phyloP scores from a whole-genome alignment of 2,797 vertebrate genomes.

The Lepus townsendii region DNA sequence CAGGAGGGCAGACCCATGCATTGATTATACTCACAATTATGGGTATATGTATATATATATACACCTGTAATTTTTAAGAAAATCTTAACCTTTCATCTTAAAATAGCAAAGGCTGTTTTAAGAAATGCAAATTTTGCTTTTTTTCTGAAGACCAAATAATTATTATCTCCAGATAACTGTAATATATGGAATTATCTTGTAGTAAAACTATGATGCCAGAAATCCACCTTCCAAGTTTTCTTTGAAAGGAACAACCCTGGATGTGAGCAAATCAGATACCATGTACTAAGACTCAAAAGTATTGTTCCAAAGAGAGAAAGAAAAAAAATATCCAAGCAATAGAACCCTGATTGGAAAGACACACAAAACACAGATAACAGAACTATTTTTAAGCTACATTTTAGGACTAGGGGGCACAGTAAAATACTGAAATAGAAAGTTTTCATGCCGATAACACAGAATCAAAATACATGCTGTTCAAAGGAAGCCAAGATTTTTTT shows the following conservation, averaged over 20 bases:
- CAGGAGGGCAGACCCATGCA: not conserved
- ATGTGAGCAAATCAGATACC: constrained; percentile 63
- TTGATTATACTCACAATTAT: not conserved
- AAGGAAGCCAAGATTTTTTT: constrained; percentile 81
- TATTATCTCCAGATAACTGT: constrained; percentile 56
- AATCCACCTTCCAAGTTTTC: constrained; percentile 70
- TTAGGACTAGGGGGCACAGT: constrained; percentile 81
- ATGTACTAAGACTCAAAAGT: constrained; percentile 74
- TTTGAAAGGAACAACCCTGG: constrained; percentile 63
- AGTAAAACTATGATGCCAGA: constrained; percentile 64
- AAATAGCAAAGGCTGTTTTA: not conserved
- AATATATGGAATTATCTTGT: constrained; percentile 46
- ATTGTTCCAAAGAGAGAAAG: constrained; percentile 80
- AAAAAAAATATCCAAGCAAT: constrained; percentile 78
- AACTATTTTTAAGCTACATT: constrained; percentile 86
- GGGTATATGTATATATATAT: not conserved
- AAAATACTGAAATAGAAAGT: constrained; percentile 83
- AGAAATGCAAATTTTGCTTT: constrained; percentile 66
- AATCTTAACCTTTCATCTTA: not conserved
- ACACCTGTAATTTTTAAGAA: not conserved
- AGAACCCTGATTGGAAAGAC: constrained; percentile 83
- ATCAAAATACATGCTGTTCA: constrained; percentile 86
- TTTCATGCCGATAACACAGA: constrained; percentile 87
- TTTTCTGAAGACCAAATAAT: not conserved
- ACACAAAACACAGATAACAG: constrained; percentile 83